Conservation (phyloP, 2,888 invertebrate genomes). For the Nysson spinosus region DNA sequence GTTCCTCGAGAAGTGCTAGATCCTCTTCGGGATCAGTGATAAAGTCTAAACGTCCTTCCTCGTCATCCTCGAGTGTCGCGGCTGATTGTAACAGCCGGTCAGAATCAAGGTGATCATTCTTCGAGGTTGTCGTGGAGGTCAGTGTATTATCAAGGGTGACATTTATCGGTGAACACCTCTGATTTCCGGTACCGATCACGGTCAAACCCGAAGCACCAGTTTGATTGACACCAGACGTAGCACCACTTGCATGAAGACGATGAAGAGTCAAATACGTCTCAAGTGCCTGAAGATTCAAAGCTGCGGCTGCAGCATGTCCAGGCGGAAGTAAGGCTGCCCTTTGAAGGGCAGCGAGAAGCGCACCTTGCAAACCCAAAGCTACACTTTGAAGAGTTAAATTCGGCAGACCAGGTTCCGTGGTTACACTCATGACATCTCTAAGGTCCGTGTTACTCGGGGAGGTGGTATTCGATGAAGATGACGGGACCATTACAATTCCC, state of each 20-base stretch:
- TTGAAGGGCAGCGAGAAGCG: constrained; percentile 90
- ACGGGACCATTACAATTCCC: constrained; percentile 51
- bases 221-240: constrained; percentile 72
- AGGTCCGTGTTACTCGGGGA: constrained; percentile 53
- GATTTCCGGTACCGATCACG: constrained; percentile 33
- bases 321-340: constrained; percentile 90
- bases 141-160: constrained; percentile 75
- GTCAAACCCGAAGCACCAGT: constrained; percentile 58
- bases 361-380: constrained; percentile 89
- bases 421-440: constrained; percentile 53
- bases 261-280: constrained; percentile 92
- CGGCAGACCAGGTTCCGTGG: constrained; percentile 59
- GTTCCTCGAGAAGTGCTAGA: constrained; percentile 85
- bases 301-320: constrained; percentile 90
- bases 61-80: constrained; percentile 67
- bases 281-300: constrained; percentile 89
- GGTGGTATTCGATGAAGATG: constrained; percentile 41
- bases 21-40: constrained; percentile 82
- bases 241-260: constrained; percentile 85
- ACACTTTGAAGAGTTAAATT: constrained; percentile 82
- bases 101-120: constrained; percentile 30
- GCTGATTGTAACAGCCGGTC: constrained; percentile 47
- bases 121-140: constrained; percentile 18
- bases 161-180: constrained; percentile 52
- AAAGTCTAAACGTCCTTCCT: constrained; percentile 67